Conservation (phyloP, 2,113 vertebrate genomes). For the Coreoperca whiteheadi region DNA sequence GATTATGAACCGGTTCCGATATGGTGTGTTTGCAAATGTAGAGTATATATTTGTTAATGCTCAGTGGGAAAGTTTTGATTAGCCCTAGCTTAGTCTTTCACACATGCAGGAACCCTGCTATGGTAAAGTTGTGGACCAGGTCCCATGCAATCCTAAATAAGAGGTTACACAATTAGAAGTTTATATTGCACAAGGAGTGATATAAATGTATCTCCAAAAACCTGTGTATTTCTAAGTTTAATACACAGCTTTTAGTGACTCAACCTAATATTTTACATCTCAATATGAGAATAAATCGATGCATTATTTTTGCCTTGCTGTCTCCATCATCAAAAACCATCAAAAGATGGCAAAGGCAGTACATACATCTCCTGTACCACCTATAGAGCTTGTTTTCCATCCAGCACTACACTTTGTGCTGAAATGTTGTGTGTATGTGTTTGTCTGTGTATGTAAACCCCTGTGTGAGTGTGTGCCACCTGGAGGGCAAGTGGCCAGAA, state of each 20-base stretch:
- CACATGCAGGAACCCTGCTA: too few relatives aligned
- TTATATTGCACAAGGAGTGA: background rate
- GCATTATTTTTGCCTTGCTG: background rate
- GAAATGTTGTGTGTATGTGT: slow-evolving; percentile 5
- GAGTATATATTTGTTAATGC: background rate
- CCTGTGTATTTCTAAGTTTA: background rate
- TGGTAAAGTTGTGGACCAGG: background rate
- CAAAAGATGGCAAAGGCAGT: background rate
- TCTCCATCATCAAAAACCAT: background rate
- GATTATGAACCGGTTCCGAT: background rate
- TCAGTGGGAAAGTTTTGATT: background rate
- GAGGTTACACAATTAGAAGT: background rate
- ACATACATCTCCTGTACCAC: background rate
- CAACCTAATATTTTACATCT: background rate
- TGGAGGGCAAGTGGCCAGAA: slow-evolving; percentile 67
- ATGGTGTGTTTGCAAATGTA: background rate
- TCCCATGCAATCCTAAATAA: background rate
- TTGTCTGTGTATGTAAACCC: slow-evolving; percentile 26
- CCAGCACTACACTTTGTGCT: background rate
- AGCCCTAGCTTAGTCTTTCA: background rate
- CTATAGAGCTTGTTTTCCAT: background rate
- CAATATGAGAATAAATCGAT: background rate
- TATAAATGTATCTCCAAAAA: background rate
- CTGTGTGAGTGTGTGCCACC: slow-evolving; percentile 36
- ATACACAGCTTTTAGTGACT: background rate